Evolutionary conservation across 2,113 vertebrate genomes (phyloP).

Genomic region (Gnathochromis pfefferi): DNA sequence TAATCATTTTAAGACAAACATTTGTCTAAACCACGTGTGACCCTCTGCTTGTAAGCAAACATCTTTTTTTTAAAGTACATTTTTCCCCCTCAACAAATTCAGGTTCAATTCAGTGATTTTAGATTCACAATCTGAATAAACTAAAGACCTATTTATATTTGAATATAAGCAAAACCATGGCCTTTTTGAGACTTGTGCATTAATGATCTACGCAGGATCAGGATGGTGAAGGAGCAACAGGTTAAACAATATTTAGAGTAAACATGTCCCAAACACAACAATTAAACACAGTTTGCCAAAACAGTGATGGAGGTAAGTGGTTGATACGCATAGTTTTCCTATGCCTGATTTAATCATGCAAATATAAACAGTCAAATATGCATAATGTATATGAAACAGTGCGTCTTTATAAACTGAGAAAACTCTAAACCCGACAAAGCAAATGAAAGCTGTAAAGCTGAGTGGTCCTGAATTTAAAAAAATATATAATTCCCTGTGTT

Average conservation of each 20-base stretch:
- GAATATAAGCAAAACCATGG: neutral
- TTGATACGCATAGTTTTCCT: neutral
- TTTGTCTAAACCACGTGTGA: neutral
- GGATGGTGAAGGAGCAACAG: neutral
- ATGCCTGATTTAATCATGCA: neutral
- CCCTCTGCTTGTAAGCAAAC: neutral
- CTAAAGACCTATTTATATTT: neutral
- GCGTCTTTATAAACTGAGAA: neutral
- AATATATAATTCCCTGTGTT: neutral
- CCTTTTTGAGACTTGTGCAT: neutral
- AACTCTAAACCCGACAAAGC: neutral
- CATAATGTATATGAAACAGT: neutral
- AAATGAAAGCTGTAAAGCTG: neutral
- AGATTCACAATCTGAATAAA: neutral
- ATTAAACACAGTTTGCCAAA: neutral
- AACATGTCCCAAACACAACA: neutral
- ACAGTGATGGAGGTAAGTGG: neutral
- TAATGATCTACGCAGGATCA: neutral
- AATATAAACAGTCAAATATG: neutral
- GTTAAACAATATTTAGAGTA: neutral
- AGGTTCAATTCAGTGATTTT: neutral
- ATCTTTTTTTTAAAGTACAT: neutral
- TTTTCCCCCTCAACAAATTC: neutral
- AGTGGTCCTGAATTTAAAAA: neutral
- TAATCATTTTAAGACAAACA: neutral